A percentile compares a stretch with the other conserved stretches of the same genome.
Conservation (phyloP, 2,888 invertebrate species). For the Dichetophora obliterata region DNA sequence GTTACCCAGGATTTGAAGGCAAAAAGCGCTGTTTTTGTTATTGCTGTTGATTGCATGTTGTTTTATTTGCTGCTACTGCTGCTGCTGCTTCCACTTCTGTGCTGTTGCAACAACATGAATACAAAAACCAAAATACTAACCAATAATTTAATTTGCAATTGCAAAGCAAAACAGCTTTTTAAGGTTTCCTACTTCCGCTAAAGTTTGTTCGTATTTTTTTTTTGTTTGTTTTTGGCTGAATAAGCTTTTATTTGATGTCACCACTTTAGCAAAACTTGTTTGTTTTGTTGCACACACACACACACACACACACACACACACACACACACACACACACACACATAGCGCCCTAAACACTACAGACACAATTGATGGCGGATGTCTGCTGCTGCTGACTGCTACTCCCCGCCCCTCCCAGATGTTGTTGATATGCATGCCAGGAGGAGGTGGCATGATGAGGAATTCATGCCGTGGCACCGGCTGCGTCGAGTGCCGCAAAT, state of each 20-base stretch:
- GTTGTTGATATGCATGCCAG: not conserved
- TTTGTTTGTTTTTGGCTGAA: not conserved
- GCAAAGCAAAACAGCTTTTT: slow-evolving; percentile 24
- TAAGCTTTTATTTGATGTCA: not conserved
- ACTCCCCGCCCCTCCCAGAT: too few species aligned
- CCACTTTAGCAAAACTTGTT: not conserved
- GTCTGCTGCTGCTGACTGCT: too few species aligned
- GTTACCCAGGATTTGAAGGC: not conserved
- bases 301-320: not conserved
- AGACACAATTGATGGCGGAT: too few species aligned
- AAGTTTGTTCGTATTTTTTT: not conserved
- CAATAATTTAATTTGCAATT: slow-evolving; percentile 25
- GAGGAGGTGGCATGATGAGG: not conserved
- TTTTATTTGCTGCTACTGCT: not conserved
- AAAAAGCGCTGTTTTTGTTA: not conserved
- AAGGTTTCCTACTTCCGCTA: slow-evolving; percentile 11
- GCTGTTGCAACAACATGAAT: not conserved
- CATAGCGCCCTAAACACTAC: not conserved
- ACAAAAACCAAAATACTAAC: not conserved
- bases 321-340: not conserved
- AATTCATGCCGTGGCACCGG: slow-evolving; percentile 19
- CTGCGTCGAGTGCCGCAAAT: slow-evolving; percentile 26
- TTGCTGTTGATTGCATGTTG: not conserved
- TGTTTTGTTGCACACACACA: not conserved
- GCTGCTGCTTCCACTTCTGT: not conserved